Base-by-base conservation (phyloP, 1,140 invertebrate genomes). In the Drosophila arawakana region DNA sequence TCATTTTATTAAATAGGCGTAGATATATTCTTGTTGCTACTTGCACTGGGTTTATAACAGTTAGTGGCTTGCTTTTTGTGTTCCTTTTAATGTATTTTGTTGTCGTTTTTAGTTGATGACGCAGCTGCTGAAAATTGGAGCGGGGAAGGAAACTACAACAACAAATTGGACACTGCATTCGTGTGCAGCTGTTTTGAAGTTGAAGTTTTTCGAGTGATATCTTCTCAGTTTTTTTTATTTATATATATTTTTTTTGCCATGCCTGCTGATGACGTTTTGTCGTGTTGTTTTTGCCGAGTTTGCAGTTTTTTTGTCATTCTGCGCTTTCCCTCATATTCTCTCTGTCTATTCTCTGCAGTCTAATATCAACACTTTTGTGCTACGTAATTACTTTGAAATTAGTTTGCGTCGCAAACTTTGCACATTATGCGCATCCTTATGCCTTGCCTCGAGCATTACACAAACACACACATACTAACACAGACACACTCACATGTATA, bases 361-460 rank as follows among this genome's bases (percentile, higher is more conserved):
- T 86, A 89, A 89, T 89, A 89, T 89, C 84, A 89, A 89, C 84
- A 89, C 84, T 89, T 89, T 89, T 89, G 85, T 89, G 84, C 84
- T 89, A 79, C 84, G 84, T 89, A 89, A 89, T 89, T 89, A 89
- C 84, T 89, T 89, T 89, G 84, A 89, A 89, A 89, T 89, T 89
- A 89, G 84, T 89, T 89, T 89, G 80, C 84, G 85, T 76, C 85
- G 81, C 80, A 89, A 89, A 89, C 80, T 89, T 89, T 89, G 84
- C 80, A 89, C 84, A 89, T 89, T 89, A 89, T 89, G 84, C 84
- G 84, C 84, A 88, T 88, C 83, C 83, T 80, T 88, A 88, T 88
- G 73, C 84, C 80, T 69, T 52, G 61, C 69, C 62, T 54, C 69
- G 68, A 61, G 55, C 49, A 61, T 61, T 73, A 37, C 55, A 69